Evolutionary conservation across 2,113 vertebrate genomes (phyloP).

Genomic region (Genyomyrus donnyi): DNA sequence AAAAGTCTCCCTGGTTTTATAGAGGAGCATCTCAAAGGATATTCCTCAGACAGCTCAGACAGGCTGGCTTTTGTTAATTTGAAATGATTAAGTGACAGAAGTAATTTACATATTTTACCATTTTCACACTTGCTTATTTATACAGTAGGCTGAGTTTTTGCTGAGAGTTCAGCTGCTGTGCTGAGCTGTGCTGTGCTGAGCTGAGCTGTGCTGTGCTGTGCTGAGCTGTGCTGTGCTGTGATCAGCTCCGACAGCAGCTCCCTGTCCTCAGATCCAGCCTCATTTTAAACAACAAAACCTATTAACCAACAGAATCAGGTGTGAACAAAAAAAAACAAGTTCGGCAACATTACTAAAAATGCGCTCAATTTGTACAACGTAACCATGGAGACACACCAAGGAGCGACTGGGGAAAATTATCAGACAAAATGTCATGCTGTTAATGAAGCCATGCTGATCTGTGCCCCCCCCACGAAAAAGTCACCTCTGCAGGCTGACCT

Average conservation of each 20-base stretch:
- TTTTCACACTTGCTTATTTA: background rate
- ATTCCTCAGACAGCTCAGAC: background rate
- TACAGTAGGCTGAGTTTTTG: background rate
- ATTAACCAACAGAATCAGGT: background rate
- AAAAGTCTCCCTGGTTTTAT: background rate
- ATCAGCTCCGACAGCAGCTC: background rate
- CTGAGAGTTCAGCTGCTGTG: background rate
- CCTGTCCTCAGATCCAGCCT: background rate
- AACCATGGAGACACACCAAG: conserved; percentile 20
- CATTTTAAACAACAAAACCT: background rate
- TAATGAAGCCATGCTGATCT: conserved; percentile 17
- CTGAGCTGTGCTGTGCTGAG: background rate
- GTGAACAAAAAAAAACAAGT: background rate
- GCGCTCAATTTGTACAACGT: background rate
- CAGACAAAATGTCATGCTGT: background rate
- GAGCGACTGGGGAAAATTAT: background rate
- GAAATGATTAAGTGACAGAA: background rate
- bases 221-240: too few species aligned
- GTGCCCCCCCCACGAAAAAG: background rate
- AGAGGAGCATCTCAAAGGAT: background rate
- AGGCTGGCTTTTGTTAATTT: background rate
- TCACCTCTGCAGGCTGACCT: background rate
- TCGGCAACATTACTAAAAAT: background rate
- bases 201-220: too few species aligned
- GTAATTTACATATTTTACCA: conserved; percentile 3